phyloP scores from a whole-genome alignment of 2,113 vertebrate species.

The Cariama cristata region DNA sequence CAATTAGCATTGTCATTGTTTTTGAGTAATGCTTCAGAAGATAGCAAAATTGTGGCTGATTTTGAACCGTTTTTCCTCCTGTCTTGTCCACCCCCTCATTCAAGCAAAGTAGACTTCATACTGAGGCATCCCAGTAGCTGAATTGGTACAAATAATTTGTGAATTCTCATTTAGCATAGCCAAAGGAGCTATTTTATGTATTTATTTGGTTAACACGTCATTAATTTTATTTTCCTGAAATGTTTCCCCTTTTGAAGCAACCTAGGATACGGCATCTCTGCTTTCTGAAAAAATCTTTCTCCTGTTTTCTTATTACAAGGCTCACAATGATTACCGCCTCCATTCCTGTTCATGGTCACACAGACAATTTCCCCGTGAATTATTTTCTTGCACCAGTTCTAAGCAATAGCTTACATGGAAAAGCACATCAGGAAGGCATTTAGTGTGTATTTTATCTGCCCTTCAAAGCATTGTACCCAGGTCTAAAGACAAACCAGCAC shows the following conservation, averaged over 20 bases:
- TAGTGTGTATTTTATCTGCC: not conserved
- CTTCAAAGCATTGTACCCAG: not conserved
- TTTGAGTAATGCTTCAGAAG: not conserved
- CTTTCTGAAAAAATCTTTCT: not conserved
- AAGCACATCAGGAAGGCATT: not conserved
- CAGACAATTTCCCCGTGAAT: not conserved
- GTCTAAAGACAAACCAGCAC: not conserved
- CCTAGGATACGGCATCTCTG: not conserved
- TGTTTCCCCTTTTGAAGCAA: not conserved
- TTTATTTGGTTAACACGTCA: not conserved
- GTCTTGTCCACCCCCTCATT: not conserved
- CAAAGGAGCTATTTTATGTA: not conserved
- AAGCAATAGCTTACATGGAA: not conserved
- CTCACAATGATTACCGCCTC: fast-evolving
- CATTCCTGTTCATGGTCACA: not conserved
- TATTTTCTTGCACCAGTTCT: not conserved
- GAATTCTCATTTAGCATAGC: not conserved
- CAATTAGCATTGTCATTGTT: not conserved
- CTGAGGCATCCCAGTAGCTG: not conserved
- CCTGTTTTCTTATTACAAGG: not conserved
- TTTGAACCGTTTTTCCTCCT: not conserved
- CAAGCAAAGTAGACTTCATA: not conserved
- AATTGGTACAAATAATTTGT: not conserved
- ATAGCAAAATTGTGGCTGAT: not conserved
- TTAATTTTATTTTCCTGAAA: conserved; percentile 9